These are phyloP conservation scores for Drosophila fulvimacula DNA, from an alignment of 2,888 invertebrate genomes.

Conservation along the genomic window DNA sequence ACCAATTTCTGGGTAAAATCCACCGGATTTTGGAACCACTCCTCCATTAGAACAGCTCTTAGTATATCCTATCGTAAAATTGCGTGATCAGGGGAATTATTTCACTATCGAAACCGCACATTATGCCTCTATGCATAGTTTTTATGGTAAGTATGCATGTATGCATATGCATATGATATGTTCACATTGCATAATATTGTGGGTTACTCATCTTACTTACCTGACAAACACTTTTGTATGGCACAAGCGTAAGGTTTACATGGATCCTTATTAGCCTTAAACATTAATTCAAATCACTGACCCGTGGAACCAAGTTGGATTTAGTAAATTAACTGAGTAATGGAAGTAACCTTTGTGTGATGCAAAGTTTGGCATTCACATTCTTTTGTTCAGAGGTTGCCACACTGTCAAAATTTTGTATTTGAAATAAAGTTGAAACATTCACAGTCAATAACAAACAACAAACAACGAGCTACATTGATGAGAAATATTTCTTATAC, in stretches of 20 bases:
- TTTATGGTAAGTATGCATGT: too few species aligned
- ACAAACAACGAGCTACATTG: not conserved
- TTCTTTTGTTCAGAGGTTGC: conserved; percentile 3
- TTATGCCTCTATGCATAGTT: too few species aligned
- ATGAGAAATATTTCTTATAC: not conserved
- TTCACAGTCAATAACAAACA: not conserved
- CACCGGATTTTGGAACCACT: too few species aligned
- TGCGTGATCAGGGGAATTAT: too few species aligned
- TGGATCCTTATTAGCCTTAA: conserved; percentile 87
- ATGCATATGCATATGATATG: not conserved
- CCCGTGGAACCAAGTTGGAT: not conserved
- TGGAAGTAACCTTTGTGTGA: not conserved
- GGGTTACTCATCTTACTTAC: conserved; percentile 86
- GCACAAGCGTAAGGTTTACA: conserved; percentile 92
- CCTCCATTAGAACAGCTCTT: too few species aligned
- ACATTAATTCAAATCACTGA: conserved; percentile 32
- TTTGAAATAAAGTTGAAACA: not conserved
- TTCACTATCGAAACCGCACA: too few species aligned
- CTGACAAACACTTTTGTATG: conserved; percentile 91
- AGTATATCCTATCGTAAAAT: too few species aligned
- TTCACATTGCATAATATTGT: conserved; percentile 27
- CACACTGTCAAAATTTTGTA: conserved; percentile 6
- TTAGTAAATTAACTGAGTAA: not conserved
- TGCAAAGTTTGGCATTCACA: conserved; percentile 24
- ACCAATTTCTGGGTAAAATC: too few species aligned